Conservation (phyloP, 1,140 invertebrate genomes). For the Anagrus nilaparvatae region DNA sequence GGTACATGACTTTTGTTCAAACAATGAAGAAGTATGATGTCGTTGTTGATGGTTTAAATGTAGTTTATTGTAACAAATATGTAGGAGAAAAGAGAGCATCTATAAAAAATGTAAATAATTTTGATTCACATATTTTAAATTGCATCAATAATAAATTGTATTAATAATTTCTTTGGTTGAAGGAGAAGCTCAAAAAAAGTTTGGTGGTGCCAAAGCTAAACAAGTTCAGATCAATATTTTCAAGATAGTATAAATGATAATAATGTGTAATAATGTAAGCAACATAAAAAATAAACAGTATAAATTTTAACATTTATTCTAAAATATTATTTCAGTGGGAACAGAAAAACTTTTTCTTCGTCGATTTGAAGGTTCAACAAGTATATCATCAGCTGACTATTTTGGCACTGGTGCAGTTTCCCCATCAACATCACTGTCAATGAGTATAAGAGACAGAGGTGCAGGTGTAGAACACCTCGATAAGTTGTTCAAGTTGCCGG, state of each 20-base stretch:
- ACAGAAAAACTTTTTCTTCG: constrained; percentile 54
- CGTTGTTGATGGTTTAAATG: constrained; percentile 76
- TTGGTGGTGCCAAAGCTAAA: constrained; percentile 92
- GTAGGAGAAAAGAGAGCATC: no score
- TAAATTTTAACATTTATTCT: no score
- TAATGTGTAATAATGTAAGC: constrained; percentile 53
- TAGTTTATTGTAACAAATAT: no score
- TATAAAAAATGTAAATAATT: no score
- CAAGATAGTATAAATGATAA: constrained; percentile 55
- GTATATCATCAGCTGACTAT: constrained; percentile 93
- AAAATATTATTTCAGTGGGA: constrained; percentile 45
- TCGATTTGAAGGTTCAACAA: constrained; percentile 79
- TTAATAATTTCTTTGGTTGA: no score
- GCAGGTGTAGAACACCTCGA: constrained; percentile 67
- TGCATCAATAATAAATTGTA: no score
- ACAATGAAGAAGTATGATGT: constrained; percentile 60
- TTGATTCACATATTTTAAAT: no score
- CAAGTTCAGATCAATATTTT: constrained; percentile 95
- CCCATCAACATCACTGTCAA: constrained; percentile 29
- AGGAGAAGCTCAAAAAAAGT: constrained; percentile 83
- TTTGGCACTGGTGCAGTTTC: constrained; percentile 59
- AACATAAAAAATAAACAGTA: constrained; percentile 28
- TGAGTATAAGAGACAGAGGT: constrained; percentile 26
- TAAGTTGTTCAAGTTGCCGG: constrained; percentile 95
- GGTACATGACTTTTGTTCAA: constrained; percentile 54